Conservation (phyloP, 2,888 invertebrate species). For the Coelogynopora nodosa region DNA sequence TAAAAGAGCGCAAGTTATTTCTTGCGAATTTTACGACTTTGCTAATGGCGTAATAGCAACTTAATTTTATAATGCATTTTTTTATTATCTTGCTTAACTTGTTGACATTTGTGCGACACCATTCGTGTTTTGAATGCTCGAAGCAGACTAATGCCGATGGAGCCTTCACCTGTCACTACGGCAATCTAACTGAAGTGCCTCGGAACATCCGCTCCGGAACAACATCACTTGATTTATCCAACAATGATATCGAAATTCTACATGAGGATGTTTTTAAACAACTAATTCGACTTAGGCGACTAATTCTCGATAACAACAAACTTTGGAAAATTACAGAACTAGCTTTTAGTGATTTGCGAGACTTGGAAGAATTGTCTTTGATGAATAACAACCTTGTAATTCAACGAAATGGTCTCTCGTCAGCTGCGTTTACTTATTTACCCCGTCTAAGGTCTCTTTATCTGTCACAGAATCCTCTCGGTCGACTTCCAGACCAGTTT, state of each 20-base stretch:
- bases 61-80: no score
- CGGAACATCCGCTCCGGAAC: background rate
- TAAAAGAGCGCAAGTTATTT: no score
- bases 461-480: slow-evolving; percentile 41
- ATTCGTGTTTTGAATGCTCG: background rate
- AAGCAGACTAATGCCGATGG: background rate
- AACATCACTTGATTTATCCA: slow-evolving; percentile 50
- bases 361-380: slow-evolving; percentile 38
- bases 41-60: no score
- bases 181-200: background rate
- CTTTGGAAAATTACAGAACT: slow-evolving; percentile 41
- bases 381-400: slow-evolving; percentile 39
- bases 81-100: background rate
- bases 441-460: slow-evolving; percentile 4
- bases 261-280: slow-evolving; percentile 50
- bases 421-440: slow-evolving; percentile 40
- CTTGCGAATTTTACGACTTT: no score
- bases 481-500: slow-evolving; percentile 36
- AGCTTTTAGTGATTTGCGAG: slow-evolving; percentile 39
- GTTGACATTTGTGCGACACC: background rate
- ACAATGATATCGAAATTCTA: slow-evolving; percentile 52
- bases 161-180: background rate
- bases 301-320: slow-evolving; percentile 28
- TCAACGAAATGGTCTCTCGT: slow-evolving; percentile 26
- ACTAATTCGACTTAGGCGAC: slow-evolving; percentile 46